These are phyloP conservation scores for Sylvicola fuscatus DNA, from an alignment of 2,888 invertebrate species.

Conservation along the genomic window DNA sequence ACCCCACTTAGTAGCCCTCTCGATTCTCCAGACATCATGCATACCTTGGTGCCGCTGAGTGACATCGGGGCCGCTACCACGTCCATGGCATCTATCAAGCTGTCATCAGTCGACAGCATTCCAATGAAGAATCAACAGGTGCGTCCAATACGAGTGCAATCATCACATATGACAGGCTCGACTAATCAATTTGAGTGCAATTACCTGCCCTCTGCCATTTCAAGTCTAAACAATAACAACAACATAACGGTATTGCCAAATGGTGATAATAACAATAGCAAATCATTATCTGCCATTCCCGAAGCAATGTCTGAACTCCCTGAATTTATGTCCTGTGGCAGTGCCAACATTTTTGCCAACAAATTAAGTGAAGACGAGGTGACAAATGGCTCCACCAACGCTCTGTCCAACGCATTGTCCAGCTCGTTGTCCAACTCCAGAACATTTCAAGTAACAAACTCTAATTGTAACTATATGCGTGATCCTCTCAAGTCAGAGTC, in stretches of 20 bases:
- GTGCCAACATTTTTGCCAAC: too few relatives aligned
- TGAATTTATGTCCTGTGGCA: slow-evolving; percentile 4
- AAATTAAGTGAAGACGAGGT: too few relatives aligned
- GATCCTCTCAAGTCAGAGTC: slow-evolving; percentile 3
- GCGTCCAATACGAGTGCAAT: slow-evolving; percentile 38
- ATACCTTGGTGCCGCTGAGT: slow-evolving; percentile 24
- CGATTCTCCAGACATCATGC: slow-evolving; percentile 51
- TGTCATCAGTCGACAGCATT: slow-evolving; percentile 25
- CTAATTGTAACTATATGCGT: not conserved
- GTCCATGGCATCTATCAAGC: slow-evolving; percentile 24
- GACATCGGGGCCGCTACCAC: slow-evolving; percentile 23
- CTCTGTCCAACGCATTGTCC: not conserved
- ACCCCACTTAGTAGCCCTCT: slow-evolving; percentile 57
- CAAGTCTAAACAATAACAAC: slow-evolving; percentile 2
- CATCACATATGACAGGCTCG: slow-evolving; percentile 4
- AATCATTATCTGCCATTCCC: slow-evolving; percentile 22
- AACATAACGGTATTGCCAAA: slow-evolving; percentile 3
- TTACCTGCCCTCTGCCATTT: not conserved
- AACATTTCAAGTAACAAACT: not conserved
- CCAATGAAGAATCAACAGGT: slow-evolving; percentile 18
- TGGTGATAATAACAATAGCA: slow-evolving; percentile 12
- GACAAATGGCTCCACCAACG: not conserved
- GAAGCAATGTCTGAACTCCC: slow-evolving; percentile 14
- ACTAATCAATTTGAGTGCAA: not conserved
- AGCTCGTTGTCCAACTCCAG: not conserved